Conservation (phyloP, 1,140 invertebrate genomes). For the Eupristina koningsbergeri region DNA sequence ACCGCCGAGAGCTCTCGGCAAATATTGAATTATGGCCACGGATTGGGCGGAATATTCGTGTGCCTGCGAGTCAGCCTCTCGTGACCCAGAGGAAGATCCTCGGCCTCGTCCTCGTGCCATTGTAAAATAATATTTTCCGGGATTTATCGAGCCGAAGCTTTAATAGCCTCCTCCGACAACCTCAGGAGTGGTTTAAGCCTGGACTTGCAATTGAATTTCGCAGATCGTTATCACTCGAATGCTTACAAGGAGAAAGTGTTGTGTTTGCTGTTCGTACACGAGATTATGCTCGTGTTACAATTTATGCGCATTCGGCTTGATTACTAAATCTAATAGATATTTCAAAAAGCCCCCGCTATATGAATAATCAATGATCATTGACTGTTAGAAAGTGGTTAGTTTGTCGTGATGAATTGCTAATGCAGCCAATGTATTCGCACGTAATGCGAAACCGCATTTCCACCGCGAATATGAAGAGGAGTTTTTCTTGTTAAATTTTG, state of each 20-base stretch:
- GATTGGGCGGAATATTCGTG: not conserved
- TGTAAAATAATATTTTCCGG: slow-evolving; percentile 1
- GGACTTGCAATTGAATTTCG: not conserved
- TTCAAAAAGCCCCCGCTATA: too few relatives aligned
- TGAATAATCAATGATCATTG: too few relatives aligned
- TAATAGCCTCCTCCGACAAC: too few relatives aligned
- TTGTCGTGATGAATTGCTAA: too few relatives aligned
- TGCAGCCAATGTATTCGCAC: too few relatives aligned
- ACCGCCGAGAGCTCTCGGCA: slow-evolving; percentile 10
- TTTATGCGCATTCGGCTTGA: too few relatives aligned
- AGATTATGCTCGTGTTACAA: not conserved
- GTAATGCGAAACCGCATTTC: too few relatives aligned
- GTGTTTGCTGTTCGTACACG: not conserved
- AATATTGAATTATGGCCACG: slow-evolving; percentile 46
- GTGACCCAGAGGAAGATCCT: not conserved
- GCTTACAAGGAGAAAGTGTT: not conserved
- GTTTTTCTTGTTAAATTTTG: too few relatives aligned
- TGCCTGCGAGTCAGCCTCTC: not conserved
- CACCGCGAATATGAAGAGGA: too few relatives aligned
- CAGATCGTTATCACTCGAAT: not conserved
- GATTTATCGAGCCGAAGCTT: not conserved
- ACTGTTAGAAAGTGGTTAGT: too few relatives aligned
- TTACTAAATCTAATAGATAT: too few relatives aligned
- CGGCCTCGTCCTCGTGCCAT: not conserved
- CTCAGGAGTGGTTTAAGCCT: not conserved